These are phyloP conservation scores for Synodontis membranacea DNA, from an alignment of 2,113 vertebrate species.

Conservation along the genomic window DNA sequence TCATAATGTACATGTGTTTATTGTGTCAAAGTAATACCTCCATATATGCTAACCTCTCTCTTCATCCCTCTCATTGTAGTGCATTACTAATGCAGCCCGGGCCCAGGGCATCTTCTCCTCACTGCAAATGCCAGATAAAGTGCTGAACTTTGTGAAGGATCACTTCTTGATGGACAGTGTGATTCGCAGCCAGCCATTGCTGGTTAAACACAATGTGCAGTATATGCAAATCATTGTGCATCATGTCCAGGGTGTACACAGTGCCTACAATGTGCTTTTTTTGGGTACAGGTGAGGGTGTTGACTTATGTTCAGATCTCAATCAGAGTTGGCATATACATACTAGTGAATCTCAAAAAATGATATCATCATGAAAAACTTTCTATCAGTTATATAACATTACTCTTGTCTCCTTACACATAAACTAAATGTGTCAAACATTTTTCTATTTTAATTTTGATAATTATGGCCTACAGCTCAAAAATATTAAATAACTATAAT, in stretches of 20 bases:
- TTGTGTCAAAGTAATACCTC: neutral
- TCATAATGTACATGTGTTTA: neutral
- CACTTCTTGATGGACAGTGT: constrained; percentile 94
- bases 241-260: constrained; percentile 64
- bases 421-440: too few relatives aligned
- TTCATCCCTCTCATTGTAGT: constrained; percentile 70
- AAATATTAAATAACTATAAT: too few relatives aligned
- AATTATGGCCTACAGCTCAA: too few relatives aligned
- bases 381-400: too few relatives aligned
- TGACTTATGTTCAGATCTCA: too few relatives aligned
- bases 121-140: constrained; percentile 91
- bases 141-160: constrained; percentile 95
- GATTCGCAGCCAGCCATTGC: constrained; percentile 82
- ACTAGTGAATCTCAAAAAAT: too few relatives aligned
- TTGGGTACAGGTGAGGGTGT: constrained; percentile 82
- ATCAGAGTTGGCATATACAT: too few relatives aligned
- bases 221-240: constrained; percentile 89
- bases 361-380: too few relatives aligned
- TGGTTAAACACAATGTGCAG: constrained; percentile 80
- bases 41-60: neutral
- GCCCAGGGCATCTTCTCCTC: constrained; percentile 84
- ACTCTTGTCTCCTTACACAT: too few relatives aligned
- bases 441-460: too few relatives aligned
- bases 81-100: constrained; percentile 82
- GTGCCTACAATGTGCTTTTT: constrained; percentile 84